phyloP scores from a whole-genome alignment of 2,797 vertebrate genomes.

The Allobates femoralis region DNA sequence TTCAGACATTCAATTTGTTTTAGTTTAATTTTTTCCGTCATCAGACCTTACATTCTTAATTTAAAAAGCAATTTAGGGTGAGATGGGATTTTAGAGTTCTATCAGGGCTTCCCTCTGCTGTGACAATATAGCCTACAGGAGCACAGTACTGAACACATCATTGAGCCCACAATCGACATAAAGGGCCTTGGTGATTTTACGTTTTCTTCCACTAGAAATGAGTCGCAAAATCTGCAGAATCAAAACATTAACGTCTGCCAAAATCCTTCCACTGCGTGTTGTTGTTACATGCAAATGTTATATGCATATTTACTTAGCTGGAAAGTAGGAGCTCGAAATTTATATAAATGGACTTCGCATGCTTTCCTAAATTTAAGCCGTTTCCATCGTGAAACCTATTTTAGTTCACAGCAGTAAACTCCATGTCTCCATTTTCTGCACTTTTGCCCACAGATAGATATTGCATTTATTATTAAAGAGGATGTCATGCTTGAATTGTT shows the following conservation, averaged over 20 bases:
- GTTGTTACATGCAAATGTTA: constrained; percentile 24
- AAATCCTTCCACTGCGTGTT: constrained; percentile 9
- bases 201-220: constrained; percentile 22
- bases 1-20: constrained; percentile 42
- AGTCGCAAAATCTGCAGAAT: constrained; percentile 37
- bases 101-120: constrained; percentile 39
- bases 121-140: constrained; percentile 45
- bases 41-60: constrained; percentile 52
- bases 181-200: constrained; percentile 47
- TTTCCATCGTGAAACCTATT: constrained; percentile 25
- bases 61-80: constrained; percentile 54
- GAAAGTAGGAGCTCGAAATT: neutral
- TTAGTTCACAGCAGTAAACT: constrained; percentile 32
- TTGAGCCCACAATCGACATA: constrained; percentile 55
- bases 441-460: constrained; percentile 32
- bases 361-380: neutral
- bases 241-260: constrained; percentile 35
- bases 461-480: constrained; percentile 38
- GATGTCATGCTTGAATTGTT: constrained; percentile 14
- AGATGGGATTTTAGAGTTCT: constrained; percentile 38
- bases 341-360: neutral
- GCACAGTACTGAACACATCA: constrained; percentile 48
- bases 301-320: constrained; percentile 10
- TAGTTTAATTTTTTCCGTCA: constrained; percentile 47
- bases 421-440: constrained; percentile 29